phyloP scores from a whole-genome alignment of 1,140 invertebrate genomes.

The Drosophila takahashii region DNA sequence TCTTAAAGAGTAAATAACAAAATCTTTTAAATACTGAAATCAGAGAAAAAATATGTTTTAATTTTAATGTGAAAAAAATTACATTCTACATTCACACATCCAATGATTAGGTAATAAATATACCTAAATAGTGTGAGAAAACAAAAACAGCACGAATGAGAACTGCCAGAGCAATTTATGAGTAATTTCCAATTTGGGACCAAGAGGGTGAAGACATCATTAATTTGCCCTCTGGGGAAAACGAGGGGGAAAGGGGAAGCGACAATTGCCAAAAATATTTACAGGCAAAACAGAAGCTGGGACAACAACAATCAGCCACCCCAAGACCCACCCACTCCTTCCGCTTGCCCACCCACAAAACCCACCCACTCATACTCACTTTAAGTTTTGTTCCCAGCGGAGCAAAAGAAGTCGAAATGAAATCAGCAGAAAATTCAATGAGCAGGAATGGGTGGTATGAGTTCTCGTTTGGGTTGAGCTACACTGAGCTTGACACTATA shows the following conservation, averaged over 20 bases:
- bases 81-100: too few species aligned
- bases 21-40: too few species aligned
- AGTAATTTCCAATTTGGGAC: constrained; percentile 65
- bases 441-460: constrained; percentile 27
- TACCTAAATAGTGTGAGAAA: constrained; percentile 74
- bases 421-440: constrained; percentile 83
- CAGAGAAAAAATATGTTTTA: too few species aligned
- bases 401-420: constrained; percentile 83
- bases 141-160: constrained; percentile 18
- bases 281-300: constrained; percentile 74
- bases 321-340: constrained; percentile 35
- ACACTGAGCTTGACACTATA: neutral
- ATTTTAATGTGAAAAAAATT: too few species aligned
- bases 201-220: constrained; percentile 65
- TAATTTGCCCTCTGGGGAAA: constrained; percentile 64
- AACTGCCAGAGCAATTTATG: constrained; percentile 49
- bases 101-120: constrained; percentile 71
- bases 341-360: neutral
- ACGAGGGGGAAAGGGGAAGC: constrained; percentile 18
- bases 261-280: constrained; percentile 82
- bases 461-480: neutral
- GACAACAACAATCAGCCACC: constrained; percentile 56
- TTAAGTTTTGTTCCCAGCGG: constrained; percentile 75
- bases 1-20: too few species aligned
- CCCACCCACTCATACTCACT: constrained; percentile 16